Evolutionary conservation across 2,888 invertebrate genomes (phyloP).

Genomic region (Morpho deidamia): DNA sequence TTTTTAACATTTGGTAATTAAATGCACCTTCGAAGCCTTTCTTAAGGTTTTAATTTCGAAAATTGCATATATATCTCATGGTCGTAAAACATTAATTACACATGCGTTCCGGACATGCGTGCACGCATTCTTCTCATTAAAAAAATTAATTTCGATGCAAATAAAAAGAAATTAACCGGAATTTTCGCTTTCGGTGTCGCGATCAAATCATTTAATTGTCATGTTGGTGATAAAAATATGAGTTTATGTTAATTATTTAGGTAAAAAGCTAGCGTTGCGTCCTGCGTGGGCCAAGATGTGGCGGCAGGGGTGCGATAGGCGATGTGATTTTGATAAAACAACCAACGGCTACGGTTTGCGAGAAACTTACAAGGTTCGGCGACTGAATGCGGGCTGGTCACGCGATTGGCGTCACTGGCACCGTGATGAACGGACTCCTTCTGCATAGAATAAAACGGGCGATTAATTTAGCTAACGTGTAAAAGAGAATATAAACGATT

Average conservation of each 20-base stretch:
- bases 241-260: constrained; percentile 20
- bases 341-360: constrained; percentile 37
- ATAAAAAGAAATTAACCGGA: constrained; percentile 61
- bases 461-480: constrained; percentile 15
- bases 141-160: constrained; percentile 64
- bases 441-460: constrained; percentile 9
- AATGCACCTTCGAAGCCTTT: neutral
- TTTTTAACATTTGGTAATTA: neutral
- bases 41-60: neutral
- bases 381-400: constrained; percentile 35
- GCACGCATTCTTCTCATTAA: constrained; percentile 47
- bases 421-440: constrained; percentile 19
- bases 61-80: constrained; percentile 4
- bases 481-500: neutral
- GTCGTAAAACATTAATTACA: constrained; percentile 46
- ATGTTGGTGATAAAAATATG: constrained; percentile 30
- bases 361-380: constrained; percentile 35
- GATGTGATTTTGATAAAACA: constrained; percentile 50
- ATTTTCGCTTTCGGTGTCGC: constrained; percentile 52
- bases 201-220: constrained; percentile 59
- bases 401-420: constrained; percentile 33
- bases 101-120: constrained; percentile 60
- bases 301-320: constrained; percentile 31
- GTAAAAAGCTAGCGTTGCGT: constrained; percentile 64
- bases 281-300: constrained; percentile 36